phyloP scores from a whole-genome alignment of 2,888 invertebrate genomes.

The Epinotia brunnichana region DNA sequence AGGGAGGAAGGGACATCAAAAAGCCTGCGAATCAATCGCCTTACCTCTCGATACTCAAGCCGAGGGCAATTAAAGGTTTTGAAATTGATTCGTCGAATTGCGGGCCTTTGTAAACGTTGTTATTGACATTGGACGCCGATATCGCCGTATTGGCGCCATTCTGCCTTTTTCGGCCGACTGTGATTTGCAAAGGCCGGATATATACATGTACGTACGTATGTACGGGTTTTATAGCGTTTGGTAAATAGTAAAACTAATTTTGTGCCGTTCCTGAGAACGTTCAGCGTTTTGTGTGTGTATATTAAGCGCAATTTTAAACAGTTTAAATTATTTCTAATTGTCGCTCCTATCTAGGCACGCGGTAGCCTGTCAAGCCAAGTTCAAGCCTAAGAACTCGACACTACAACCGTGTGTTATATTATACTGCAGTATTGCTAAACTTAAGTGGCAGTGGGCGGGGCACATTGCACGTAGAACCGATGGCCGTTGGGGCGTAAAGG shows the following conservation, averaged over 20 bases:
- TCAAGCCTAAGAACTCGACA: no score
- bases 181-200: slow-evolving; percentile 13
- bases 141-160: slow-evolving; percentile 62
- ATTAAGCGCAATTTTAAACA: no score
- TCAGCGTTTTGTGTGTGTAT: no score
- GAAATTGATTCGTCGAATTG: slow-evolving; percentile 74
- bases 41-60: slow-evolving; percentile 59
- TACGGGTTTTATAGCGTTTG: background rate
- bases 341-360: no score
- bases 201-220: background rate
- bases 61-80: slow-evolving; percentile 79
- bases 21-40: slow-evolving; percentile 62
- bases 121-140: slow-evolving; percentile 68
- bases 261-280: background rate
- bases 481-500: no score
- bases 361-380: no score
- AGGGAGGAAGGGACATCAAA: slow-evolving; percentile 62
- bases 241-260: background rate
- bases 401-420: no score
- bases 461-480: no score
- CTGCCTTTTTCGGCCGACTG: slow-evolving; percentile 36
- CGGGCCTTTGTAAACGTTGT: slow-evolving; percentile 67
- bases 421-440: no score
- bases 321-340: no score
- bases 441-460: no score